These are phyloP conservation scores for Trinectes maculatus DNA, from an alignment of 2,113 vertebrate genomes.

Conservation along the genomic window DNA sequence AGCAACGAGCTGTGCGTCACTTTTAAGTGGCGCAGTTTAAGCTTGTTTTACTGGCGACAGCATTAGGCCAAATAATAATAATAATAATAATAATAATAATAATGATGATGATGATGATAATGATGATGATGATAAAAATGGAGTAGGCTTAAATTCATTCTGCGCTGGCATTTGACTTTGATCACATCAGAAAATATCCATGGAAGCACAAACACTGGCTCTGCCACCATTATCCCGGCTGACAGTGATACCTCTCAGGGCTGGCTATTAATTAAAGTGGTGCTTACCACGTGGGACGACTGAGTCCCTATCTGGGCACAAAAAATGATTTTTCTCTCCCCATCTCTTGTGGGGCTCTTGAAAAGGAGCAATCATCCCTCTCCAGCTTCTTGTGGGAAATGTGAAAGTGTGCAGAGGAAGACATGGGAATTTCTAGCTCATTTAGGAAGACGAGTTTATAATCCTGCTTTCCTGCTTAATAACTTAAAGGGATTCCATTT, in stretches of 20 bases:
- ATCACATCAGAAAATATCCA: conserved; percentile 92
- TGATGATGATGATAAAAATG: no score
- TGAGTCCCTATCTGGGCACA: conserved; percentile 77
- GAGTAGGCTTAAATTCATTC: conserved; percentile 77
- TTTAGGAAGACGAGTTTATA: conserved; percentile 83
- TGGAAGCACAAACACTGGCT: conserved; percentile 85
- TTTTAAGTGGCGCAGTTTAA: conserved; percentile 62
- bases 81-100: no score
- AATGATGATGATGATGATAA: no score
- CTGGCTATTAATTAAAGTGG: conserved; percentile 90
- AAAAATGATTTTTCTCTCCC: conserved; percentile 78
- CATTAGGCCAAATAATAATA: conserved; percentile 49
- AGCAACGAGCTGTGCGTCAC: conserved; percentile 61
- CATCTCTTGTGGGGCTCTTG: conserved; percentile 81
- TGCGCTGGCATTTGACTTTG: conserved; percentile 85
- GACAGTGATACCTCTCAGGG: conserved; percentile 84
- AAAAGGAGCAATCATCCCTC: conserved; percentile 78
- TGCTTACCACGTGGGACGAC: conserved; percentile 83
- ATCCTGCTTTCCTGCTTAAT: conserved; percentile 85
- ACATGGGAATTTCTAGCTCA: conserved; percentile 85
- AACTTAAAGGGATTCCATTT: conserved; percentile 84
- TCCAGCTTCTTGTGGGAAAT: conserved; percentile 82
- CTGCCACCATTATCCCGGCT: conserved; percentile 87
- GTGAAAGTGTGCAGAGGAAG: conserved; percentile 83
- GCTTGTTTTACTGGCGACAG: conserved; percentile 69